These are phyloP conservation scores for Psophia crepitans DNA, from an alignment of 2,113 vertebrate genomes.

Conservation along the genomic window DNA sequence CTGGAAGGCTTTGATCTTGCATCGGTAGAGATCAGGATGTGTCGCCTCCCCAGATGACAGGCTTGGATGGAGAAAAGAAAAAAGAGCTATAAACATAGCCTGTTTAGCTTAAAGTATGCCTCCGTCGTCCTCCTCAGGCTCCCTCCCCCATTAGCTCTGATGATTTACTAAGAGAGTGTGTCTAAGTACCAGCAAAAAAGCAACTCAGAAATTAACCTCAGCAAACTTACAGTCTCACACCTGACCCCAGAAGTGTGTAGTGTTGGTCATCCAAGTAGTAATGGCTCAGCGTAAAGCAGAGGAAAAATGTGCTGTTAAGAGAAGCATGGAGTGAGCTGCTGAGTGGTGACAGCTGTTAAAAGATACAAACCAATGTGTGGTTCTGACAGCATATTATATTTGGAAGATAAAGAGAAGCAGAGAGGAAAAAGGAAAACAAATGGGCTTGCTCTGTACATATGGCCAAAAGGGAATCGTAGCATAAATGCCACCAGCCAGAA, in stretches of 20 bases:
- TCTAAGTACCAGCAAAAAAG: background rate
- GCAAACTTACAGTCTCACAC: background rate
- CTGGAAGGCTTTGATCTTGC: slow-evolving; percentile 28
- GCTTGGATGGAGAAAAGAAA: background rate
- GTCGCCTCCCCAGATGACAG: background rate
- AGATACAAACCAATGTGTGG: background rate
- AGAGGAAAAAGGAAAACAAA: background rate
- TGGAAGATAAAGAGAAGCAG: background rate
- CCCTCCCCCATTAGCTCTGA: background rate
- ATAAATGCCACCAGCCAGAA: background rate
- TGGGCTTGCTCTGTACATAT: background rate
- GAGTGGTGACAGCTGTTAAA: background rate
- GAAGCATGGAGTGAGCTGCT: background rate
- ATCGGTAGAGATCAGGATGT: background rate
- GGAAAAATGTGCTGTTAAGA: background rate
- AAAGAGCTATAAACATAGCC: background rate
- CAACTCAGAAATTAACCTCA: slow-evolving; percentile 1
- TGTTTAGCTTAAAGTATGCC: background rate
- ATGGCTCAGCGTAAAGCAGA: background rate
- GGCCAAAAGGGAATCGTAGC: background rate
- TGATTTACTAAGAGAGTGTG: background rate
- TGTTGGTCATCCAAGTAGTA: background rate
- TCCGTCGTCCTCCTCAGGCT: background rate
- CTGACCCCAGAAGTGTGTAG: background rate
- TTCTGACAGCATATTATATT: background rate